Conservation (phyloP, 2,797 vertebrate species). For the Lithobates sylvaticus region DNA sequence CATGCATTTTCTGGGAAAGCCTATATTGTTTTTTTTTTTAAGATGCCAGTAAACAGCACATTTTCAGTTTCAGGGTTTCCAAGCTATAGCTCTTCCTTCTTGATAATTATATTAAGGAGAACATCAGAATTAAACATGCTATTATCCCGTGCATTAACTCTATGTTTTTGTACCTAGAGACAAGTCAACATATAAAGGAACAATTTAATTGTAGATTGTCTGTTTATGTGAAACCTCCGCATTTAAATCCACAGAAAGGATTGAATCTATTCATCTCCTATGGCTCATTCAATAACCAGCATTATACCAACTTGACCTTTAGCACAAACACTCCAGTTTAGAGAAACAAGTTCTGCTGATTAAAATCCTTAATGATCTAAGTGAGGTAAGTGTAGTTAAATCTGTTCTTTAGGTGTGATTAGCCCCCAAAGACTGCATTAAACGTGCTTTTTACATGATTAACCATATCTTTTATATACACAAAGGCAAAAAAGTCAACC, state of each 20-base stretch:
- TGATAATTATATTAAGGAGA: conserved; percentile 36
- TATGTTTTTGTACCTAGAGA: conserved; percentile 4
- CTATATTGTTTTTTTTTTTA: conserved; percentile 47
- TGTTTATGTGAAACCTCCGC: conserved; percentile 30
- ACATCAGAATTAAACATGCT: conserved; percentile 33
- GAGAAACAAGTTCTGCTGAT: conserved; percentile 56
- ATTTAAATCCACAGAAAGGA: conserved; percentile 45
- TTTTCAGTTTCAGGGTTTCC: conserved; percentile 48
- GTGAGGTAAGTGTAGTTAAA: conserved; percentile 52
- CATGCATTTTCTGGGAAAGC: conserved; percentile 54
- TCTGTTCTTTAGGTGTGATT: conserved; percentile 59
- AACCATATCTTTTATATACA: conserved; percentile 61
- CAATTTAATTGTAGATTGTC: conserved; percentile 37
- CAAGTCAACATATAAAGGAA: conserved; percentile 36
- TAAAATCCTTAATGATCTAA: conserved; percentile 62
- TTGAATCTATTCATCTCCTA: conserved; percentile 60
- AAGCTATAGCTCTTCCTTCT: conserved; percentile 23
- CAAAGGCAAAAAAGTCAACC: conserved; percentile 42
- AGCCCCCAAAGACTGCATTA: conserved; percentile 60
- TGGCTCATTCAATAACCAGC: conserved; percentile 55
- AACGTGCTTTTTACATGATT: conserved; percentile 56
- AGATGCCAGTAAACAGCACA: conserved; percentile 53
- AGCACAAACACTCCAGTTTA: conserved; percentile 45
- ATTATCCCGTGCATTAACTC: conserved; percentile 21
- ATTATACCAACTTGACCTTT: conserved; percentile 62